Conservation (phyloP, 2,113 vertebrate species). For the Oncorhynchus clarkii region DNA sequence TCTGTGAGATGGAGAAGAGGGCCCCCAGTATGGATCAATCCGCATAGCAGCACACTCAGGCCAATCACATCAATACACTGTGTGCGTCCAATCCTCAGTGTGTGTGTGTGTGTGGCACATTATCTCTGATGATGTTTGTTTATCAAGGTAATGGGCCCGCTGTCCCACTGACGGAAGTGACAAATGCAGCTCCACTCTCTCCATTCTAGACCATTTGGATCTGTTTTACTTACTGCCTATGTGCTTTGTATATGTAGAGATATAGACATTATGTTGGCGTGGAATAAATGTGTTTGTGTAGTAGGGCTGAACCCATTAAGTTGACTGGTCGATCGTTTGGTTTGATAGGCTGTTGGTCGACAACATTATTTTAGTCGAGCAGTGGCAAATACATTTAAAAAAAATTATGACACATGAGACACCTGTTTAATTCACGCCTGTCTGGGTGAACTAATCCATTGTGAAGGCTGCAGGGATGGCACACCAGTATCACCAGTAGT, state of each 20-base stretch:
- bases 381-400: too few species aligned
- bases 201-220: background rate
- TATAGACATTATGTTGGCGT: background rate
- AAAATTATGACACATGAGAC: too few species aligned
- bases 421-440: too few species aligned
- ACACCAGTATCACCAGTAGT: too few species aligned
- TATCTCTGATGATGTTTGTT: constrained; percentile 13
- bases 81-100: constrained; percentile 55
- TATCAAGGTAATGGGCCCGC: constrained; percentile 21
- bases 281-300: background rate
- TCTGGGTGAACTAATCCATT: too few species aligned
- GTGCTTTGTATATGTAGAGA: background rate
- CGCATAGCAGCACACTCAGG: constrained; percentile 47
- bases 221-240: background rate
- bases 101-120: background rate
- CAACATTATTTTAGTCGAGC: too few species aligned
- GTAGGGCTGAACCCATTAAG: background rate
- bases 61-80: constrained; percentile 66
- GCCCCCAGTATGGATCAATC: constrained; percentile 50
- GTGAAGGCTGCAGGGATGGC: too few species aligned
- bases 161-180: constrained; percentile 15
- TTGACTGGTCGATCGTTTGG: too few species aligned
- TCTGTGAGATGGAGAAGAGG: constrained; percentile 64
- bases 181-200: constrained; percentile 36
- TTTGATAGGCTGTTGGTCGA: too few species aligned